Evolutionary conservation across 2,888 invertebrate genomes (phyloP), one percentile per base, ranked within the genome.

Genomic region (Drosophila sordidula): DNA sequence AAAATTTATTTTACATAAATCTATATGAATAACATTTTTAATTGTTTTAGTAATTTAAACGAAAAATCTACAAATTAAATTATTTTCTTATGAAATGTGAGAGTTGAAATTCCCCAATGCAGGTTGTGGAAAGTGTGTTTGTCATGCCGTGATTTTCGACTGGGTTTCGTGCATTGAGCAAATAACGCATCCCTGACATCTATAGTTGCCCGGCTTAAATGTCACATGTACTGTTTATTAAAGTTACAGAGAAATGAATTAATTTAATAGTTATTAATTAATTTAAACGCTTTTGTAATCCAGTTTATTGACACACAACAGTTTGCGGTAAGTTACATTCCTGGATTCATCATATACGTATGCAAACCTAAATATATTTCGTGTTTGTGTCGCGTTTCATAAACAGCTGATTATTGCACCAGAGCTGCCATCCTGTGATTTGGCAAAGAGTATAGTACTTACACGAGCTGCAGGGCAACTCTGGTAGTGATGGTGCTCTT

Each of bases 401-500:
- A n/a, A 74, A 47, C 75, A 75, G 75, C 75, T 75, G 75, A 22
- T 59, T 12, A 1, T 25, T 14, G 1, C 6, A 22, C 32, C 36
- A 78, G 78, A 44, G 75, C 9, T 68, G 75, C 6, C 78, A 55
- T 6, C n/a, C 0, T 39, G 11, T 6, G 14, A 5, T 26, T 25
- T 0, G 1, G 1, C 41, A 38, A 52, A 50, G 63, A 66, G 36
- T 22, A 22, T 12, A 16, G 55, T 18, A 12, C 9, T 12, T 29
- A 4, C 26, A 39, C 22, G 38, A 26, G n/a, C 11, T 45, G 8
- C 6, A 51, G 3, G 54, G 61, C 75, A 78, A 69, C 75, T 29
- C 75, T 78, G 63, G 41, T 51, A 49, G 75, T 75, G 75, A 75
- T 75, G 55, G 57, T 78, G 76, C 78, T 69, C 58, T 74, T 77